Base-by-base conservation (phyloP, 2,888 invertebrate species). In the Latheticus oryzae region DNA sequence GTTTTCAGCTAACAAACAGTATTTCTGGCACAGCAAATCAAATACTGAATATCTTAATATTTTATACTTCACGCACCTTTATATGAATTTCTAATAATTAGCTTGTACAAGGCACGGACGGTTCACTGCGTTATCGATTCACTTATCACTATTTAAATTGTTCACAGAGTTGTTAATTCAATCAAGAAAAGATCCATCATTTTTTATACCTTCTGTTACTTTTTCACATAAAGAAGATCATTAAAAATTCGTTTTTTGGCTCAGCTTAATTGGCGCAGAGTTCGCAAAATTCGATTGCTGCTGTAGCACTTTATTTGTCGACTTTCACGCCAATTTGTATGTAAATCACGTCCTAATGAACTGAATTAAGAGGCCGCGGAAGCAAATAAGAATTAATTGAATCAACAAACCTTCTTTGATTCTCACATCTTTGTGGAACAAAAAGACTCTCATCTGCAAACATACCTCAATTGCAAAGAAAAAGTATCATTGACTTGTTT, bases 261-360 rank as follows among this genome's bases (percentile, higher is more conserved):
- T 42, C 28, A 16, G 11, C 30, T 19, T 30, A 28, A 43, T 43
- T 43, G 43, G 30, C 24, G 15, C 15, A 2, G 7, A 35, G 8
- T 8, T 38, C 12, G 38, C 40, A 8, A 42, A 30, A 43, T 43
- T 43, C 17, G 43, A 43, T 43, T 26, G 40, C 12, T 13, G 19
- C 21, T 5, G 40, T 40, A 17, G 12, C 38, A 26, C 28, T 42
- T 30, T 43, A 43, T 43, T 43, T 43, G 28, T 43, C 30, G 19
- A 43, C 24, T 33, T 30, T 47, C 13, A 35, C 43, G 33, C 24
- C 33, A 52, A 52, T 52, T 52, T 52, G 16, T 23, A 52, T 43
- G 52, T 24, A 52, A 52, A 52, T 42, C 33, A n/a, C n/a, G 21
- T 28, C 13, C 24, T 24, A 52, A 52, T 42, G 30, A 52, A 32